A percentile compares a stretch with the other conserved stretches of the same genome.
Conservation (phyloP, 2,888 invertebrate genomes). For the Ophion ventricosus region DNA sequence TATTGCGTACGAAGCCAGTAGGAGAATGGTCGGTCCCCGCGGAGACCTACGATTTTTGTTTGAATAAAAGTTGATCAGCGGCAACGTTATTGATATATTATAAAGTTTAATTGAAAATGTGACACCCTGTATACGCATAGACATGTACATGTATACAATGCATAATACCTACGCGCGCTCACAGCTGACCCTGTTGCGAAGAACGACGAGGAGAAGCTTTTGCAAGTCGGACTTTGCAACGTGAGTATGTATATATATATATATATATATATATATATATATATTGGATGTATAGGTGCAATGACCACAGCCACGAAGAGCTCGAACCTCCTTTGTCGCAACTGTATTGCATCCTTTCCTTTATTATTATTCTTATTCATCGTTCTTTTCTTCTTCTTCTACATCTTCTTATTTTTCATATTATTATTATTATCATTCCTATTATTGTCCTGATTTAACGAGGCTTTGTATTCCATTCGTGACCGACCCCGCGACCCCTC, state of each 20-base stretch:
- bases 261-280: constrained; percentile 10
- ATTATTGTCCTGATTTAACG: constrained; percentile 77
- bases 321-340: constrained; percentile 41
- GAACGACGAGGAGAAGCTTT: constrained; percentile 41
- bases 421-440: constrained; percentile 70
- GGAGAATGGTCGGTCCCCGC: too few relatives aligned
- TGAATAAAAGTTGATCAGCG: not conserved
- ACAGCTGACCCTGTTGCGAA: constrained; percentile 33
- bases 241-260: constrained; percentile 17
- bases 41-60: not conserved
- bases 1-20: too few relatives aligned
- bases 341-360: constrained; percentile 46
- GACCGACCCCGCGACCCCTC: constrained; percentile 65
- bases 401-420: constrained; percentile 53
- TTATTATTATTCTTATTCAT: constrained; percentile 58
- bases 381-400: constrained; percentile 22
- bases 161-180: constrained; percentile 47
- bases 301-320: constrained; percentile 57
- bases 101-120: not conserved
- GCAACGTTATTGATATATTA: not conserved
- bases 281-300: constrained; percentile 35
- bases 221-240: constrained; percentile 44
- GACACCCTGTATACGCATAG: not conserved
- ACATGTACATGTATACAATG: not conserved
- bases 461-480: constrained; percentile 74